A percentile compares a stretch with the other conserved stretches of the same genome.
These are phyloP conservation scores for Chroicocephalus ridibundus DNA, from an alignment of 2,113 vertebrate genomes.

Conservation along the genomic window DNA sequence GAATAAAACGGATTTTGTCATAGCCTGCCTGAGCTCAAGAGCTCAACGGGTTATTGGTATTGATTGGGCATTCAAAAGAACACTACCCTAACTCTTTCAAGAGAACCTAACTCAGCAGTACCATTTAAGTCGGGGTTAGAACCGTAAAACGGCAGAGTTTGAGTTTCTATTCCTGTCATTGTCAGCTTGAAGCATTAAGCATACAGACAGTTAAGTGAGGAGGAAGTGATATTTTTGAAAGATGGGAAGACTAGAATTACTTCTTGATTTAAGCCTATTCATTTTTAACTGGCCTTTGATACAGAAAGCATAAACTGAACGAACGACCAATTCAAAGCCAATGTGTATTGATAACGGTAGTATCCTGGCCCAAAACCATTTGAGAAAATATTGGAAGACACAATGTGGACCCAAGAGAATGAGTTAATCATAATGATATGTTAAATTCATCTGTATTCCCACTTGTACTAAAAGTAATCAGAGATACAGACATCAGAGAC, in stretches of 20 bases:
- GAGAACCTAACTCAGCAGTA: neutral
- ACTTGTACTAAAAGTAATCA: neutral
- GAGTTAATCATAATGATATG: neutral
- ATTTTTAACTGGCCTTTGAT: neutral
- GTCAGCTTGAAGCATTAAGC: neutral
- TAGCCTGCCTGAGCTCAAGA: neutral
- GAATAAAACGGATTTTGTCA: conserved; percentile 13
- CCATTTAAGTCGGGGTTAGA: neutral
- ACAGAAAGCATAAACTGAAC: neutral
- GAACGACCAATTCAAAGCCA: neutral
- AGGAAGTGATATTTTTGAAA: neutral
- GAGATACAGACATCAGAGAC: neutral
- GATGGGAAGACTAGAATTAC: neutral
- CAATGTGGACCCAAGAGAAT: neutral
- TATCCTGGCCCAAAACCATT: neutral
- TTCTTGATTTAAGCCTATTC: neutral
- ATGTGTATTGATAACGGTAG: neutral
- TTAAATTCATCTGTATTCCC: neutral
- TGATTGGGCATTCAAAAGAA: conserved; percentile 40
- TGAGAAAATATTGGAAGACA: neutral
- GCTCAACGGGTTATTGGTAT: conserved; percentile 36
- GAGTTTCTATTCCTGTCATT: neutral
- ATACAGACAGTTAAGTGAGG: neutral
- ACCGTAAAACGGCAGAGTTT: neutral
- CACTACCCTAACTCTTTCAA: neutral